A percentile compares a stretch with the other conserved stretches of the same genome.
These are phyloP conservation scores for Crossocerus cetratus DNA, from an alignment of 2,888 invertebrate genomes.

Conservation along the genomic window DNA sequence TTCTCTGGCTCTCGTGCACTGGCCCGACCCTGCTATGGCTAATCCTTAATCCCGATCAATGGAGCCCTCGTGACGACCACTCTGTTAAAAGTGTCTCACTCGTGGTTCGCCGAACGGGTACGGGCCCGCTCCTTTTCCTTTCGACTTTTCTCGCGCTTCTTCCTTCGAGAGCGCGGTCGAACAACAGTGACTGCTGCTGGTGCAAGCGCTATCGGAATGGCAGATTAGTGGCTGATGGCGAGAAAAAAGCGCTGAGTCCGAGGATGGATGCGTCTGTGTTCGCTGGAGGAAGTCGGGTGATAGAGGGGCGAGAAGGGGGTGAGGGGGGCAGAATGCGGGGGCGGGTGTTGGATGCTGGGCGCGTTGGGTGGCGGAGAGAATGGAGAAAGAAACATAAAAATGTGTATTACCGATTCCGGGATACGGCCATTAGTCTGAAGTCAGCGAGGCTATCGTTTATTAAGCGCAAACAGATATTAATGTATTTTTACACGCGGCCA, in stretches of 20 bases:
- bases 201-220: not conserved
- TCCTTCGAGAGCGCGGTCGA: not conserved
- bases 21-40: slow-evolving; percentile 35
- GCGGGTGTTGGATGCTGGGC: slow-evolving; percentile 25
- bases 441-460: slow-evolving; percentile 76
- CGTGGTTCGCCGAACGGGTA: slow-evolving; percentile 31
- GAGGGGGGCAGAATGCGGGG: not conserved
- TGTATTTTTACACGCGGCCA: slow-evolving; percentile 75
- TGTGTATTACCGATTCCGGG: slow-evolving; percentile 72
- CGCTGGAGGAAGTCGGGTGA: slow-evolving; percentile 25
- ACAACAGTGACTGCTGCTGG: not conserved
- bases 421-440: slow-evolving; percentile 75
- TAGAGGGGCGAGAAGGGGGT: slow-evolving; percentile 39
- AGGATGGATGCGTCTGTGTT: not conserved
- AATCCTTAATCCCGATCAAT: slow-evolving; percentile 56
- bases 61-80: slow-evolving; percentile 45
- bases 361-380: slow-evolving; percentile 26
- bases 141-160: not conserved
- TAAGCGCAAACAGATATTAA: slow-evolving; percentile 77
- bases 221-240: not conserved
- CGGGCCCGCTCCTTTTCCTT: not conserved
- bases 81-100: slow-evolving; percentile 48
- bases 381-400: slow-evolving; percentile 66
- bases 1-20: too few species aligned
- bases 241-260: not conserved